Conservation (phyloP, 2,113 vertebrate genomes). For the Poecilia latipinna region DNA sequence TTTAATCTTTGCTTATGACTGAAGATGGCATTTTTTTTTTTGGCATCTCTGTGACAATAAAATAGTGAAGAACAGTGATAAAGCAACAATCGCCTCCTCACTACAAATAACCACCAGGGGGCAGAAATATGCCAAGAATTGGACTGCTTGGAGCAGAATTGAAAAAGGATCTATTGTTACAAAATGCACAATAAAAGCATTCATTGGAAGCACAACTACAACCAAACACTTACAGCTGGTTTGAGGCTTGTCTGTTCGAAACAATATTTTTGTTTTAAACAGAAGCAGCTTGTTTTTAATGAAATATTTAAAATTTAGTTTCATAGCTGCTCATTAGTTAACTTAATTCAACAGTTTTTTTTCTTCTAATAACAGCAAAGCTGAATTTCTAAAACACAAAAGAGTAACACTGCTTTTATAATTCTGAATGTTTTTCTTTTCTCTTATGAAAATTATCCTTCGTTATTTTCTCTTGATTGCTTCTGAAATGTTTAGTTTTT, state of each 20-base stretch:
- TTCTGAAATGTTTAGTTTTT: background rate
- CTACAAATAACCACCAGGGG: conserved; percentile 16
- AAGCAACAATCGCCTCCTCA: background rate
- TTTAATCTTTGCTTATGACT: background rate
- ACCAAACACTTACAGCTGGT: background rate
- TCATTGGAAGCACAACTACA: background rate
- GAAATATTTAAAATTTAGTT: no score
- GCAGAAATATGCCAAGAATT: conserved; percentile 19
- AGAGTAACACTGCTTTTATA: background rate
- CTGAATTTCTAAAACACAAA: background rate
- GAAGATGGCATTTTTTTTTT: background rate
- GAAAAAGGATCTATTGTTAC: background rate
- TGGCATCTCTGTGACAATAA: conserved; percentile 2
- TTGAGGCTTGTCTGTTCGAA: background rate
- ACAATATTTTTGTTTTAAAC: background rate
- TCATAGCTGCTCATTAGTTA: background rate
- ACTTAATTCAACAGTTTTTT: background rate
- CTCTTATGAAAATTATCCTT: background rate
- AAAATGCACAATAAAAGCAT: background rate
- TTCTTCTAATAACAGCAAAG: background rate
- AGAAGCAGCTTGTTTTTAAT: background rate
- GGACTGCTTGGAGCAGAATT: background rate
- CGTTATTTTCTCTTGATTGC: background rate
- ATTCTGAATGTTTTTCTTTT: background rate
- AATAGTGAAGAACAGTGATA: background rate